Evolutionary conservation across 2,113 vertebrate genomes (phyloP).

Genomic region (Anolis carolinensis): DNA sequence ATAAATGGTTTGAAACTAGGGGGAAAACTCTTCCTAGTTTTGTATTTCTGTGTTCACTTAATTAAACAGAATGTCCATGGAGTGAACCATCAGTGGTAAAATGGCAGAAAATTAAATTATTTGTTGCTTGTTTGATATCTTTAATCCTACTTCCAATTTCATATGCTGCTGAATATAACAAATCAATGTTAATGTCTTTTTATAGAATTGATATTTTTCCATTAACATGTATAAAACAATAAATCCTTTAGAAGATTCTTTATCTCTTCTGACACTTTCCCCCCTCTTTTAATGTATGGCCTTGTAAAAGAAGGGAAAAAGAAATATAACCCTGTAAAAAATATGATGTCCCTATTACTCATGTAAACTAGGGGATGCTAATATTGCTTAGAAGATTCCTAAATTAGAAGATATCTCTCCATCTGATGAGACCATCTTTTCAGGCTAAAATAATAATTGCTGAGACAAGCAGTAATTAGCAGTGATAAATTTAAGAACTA

Average conservation of each 20-base stretch:
- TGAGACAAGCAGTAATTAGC: conserved; percentile 40
- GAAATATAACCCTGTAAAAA: conserved; percentile 50
- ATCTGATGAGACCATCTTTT: conserved; percentile 43
- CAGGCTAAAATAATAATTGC: conserved; percentile 37
- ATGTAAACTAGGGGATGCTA: conserved; percentile 40
- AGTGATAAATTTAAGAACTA: conserved; percentile 1
- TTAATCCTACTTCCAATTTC: conserved; percentile 33
- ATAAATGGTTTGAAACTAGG: not conserved
- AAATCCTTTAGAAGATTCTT: conserved; percentile 45
- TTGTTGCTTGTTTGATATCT: conserved; percentile 31
- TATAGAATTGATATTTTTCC: conserved; percentile 49
- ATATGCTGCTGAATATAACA: conserved; percentile 33
- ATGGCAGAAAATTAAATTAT: conserved; percentile 28
- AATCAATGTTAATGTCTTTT: conserved; percentile 47
- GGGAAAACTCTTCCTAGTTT: not conserved
- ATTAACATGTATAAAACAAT: conserved; percentile 38
- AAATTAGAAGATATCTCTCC: conserved; percentile 43
- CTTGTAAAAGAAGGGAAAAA: conserved; percentile 45
- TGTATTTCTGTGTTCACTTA: conserved; percentile 16
- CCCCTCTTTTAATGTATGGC: conserved; percentile 28
- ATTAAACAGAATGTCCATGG: not conserved
- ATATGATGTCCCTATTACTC: conserved; percentile 51
- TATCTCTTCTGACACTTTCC: conserved; percentile 28
- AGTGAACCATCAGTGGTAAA: not conserved
- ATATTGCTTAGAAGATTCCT: conserved; percentile 33